Evolutionary conservation across 2,797 vertebrate species (phyloP).

Genomic region (Sebastes iracundus): DNA sequence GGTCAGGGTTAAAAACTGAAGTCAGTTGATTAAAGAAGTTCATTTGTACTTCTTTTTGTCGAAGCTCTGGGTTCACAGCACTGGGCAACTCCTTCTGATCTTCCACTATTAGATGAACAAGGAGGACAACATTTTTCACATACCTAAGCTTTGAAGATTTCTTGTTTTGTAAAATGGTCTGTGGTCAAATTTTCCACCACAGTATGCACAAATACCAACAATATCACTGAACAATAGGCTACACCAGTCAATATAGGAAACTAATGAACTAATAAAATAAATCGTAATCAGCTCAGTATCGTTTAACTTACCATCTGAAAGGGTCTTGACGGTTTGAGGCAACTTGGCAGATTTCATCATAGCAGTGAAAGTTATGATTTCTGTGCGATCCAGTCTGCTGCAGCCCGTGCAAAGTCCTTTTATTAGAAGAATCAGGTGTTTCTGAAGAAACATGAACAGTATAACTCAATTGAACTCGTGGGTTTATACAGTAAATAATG

Average conservation of each 20-base stretch:
- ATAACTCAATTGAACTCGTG: neutral
- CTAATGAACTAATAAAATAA: neutral
- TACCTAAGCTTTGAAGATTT: neutral
- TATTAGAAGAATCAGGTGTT: slow-evolving; percentile 98
- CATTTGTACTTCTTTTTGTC: slow-evolving; percentile 98
- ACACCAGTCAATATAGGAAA: neutral
- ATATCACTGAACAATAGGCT: neutral
- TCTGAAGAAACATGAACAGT: slow-evolving; percentile 76
- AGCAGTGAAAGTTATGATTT: slow-evolving; percentile 98
- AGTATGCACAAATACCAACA: neutral
- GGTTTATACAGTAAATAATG: neutral
- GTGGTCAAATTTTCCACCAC: neutral
- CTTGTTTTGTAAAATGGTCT: neutral
- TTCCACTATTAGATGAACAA: slow-evolving; percentile 85
- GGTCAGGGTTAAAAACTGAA: slow-evolving; percentile 96
- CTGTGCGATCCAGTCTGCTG: slow-evolving; percentile 96
- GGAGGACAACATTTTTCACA: neutral
- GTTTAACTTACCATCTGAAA: slow-evolving; percentile 90
- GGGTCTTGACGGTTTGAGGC: slow-evolving; percentile 97
- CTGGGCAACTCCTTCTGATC: slow-evolving; percentile 96
- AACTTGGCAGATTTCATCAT: slow-evolving; percentile 99
- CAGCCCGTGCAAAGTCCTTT: slow-evolving; percentile 98
- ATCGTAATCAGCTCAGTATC: neutral
- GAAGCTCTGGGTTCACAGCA: slow-evolving; percentile 92
- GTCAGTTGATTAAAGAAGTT: slow-evolving; percentile 98